Evolutionary conservation across 2,888 invertebrate species (phyloP), one percentile per base, ranked within the genome.

Genomic region (Macaria liturata): DNA sequence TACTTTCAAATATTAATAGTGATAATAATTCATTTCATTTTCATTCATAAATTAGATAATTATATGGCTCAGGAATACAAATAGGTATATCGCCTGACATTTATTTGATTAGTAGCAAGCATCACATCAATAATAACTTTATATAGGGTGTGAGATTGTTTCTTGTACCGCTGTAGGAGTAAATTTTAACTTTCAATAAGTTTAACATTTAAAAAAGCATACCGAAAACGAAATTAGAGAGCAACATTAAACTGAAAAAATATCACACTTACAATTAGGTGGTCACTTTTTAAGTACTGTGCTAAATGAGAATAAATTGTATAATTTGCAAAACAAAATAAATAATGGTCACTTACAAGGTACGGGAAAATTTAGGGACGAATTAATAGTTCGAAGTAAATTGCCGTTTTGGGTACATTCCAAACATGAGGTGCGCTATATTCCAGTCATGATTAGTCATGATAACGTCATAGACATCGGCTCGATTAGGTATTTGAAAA

Each of bases 241-340:
- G 89, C 90, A 78, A 78, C 60, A 64, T 67, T 72, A 69, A 77
- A 76, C 68, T 68, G 76, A 70, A 81, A 76, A 86, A 87, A 89
- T 89, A 89, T 90, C 89, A 89, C 88, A 88, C 83, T 81, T 69
- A 77, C 76, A 77, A 80, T 78, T 82, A 83, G 88, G 84, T 89
- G 87, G 88, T 87, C 82, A 82, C 80, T 77, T 87, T 87, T 87
- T 87, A 86, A 88, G 88, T 88, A 88, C 88, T 81, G 81, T 77
- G 76, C 75, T 74, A 74, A 76, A 78, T 76, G 66, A 68, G 67
- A 72, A 70, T 64, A 69, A 66, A 67, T 65, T 59, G 55, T 71
- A 71, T 78, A 49, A 9, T 32, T 49, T 60, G 59, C 75, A 78
- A 70, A 80, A 75, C 76, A 75, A 80, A 78, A 78, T 81, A 80